phyloP scores from a whole-genome alignment of 2,797 vertebrate genomes.

The Dryobates pubescens region DNA sequence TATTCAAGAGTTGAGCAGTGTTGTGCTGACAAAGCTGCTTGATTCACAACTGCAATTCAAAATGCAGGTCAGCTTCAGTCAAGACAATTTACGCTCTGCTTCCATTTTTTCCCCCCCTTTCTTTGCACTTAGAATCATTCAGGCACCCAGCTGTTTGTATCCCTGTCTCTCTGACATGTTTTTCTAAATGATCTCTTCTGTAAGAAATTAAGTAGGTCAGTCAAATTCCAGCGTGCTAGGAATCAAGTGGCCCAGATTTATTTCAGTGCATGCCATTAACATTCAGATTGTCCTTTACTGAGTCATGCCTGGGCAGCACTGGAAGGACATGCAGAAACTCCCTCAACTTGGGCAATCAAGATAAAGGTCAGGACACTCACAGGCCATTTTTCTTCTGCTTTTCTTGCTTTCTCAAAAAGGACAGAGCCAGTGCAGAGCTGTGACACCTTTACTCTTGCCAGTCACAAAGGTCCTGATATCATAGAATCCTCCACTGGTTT shows the following conservation, averaged over 20 bases:
- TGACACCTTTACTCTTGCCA: not conserved
- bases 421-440: not conserved
- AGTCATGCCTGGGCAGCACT: not conserved
- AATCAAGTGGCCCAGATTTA: constrained; percentile 19
- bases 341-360: not conserved
- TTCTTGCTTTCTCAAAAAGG: not conserved
- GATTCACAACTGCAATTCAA: not conserved
- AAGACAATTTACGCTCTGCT: not conserved
- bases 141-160: constrained; percentile 3
- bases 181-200: constrained; percentile 2
- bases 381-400: not conserved
- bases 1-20: not conserved
- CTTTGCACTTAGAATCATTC: not conserved
- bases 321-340: constrained; percentile 4
- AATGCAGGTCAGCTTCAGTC: not conserved
- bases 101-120: not conserved
- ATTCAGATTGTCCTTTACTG: constrained; percentile 12
- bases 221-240: constrained; percentile 20
- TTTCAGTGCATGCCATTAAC: not conserved
- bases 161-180: not conserved
- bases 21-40: not conserved
- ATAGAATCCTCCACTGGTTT: too few species aligned
- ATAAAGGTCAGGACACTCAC: not conserved
- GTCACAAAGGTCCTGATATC: not conserved
- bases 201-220: constrained; percentile 39